Percentiles rank a stretch among this genome's conserved stretches.
These are phyloP conservation scores for Pristionchus mayeri DNA, from an alignment of 2,888 invertebrate genomes.

Conservation along the genomic window DNA sequence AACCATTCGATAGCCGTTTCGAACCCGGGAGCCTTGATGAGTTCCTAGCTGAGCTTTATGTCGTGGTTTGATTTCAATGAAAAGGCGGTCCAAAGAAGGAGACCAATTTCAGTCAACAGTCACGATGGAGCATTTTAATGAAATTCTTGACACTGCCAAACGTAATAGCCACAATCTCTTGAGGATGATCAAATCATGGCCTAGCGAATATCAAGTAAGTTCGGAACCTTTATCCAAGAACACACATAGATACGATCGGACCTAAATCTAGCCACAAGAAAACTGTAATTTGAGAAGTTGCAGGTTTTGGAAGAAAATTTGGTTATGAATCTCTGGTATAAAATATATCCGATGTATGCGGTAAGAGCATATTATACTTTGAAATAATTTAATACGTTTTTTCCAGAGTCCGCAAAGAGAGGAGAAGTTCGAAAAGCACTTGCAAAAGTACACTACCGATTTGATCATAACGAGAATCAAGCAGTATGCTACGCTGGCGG, in stretches of 20 bases:
- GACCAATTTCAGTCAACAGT: not conserved
- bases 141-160: not conserved
- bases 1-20: not conserved
- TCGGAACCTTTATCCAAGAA: too few species aligned
- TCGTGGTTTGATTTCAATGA: not conserved
- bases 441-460: too few species aligned
- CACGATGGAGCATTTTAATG: not conserved
- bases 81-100: too few species aligned
- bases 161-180: not conserved
- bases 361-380: too few species aligned
- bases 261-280: too few species aligned
- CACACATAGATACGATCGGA: too few species aligned
- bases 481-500: too few species aligned
- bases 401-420: too few species aligned
- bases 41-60: not conserved
- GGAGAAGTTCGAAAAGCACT: too few species aligned
- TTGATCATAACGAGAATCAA: too few species aligned
- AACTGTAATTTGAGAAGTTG: too few species aligned
- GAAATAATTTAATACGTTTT: too few species aligned
- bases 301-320: not conserved
- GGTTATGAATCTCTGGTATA: not conserved
- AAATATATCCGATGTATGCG: not conserved
- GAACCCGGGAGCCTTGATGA: not conserved
- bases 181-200: not conserved
- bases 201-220: not conserved